Percentiles rank a stretch among this genome's conserved stretches.
Evolutionary conservation across 1,140 invertebrate genomes (phyloP).

Genomic region (Babylonia areolata): DNA sequence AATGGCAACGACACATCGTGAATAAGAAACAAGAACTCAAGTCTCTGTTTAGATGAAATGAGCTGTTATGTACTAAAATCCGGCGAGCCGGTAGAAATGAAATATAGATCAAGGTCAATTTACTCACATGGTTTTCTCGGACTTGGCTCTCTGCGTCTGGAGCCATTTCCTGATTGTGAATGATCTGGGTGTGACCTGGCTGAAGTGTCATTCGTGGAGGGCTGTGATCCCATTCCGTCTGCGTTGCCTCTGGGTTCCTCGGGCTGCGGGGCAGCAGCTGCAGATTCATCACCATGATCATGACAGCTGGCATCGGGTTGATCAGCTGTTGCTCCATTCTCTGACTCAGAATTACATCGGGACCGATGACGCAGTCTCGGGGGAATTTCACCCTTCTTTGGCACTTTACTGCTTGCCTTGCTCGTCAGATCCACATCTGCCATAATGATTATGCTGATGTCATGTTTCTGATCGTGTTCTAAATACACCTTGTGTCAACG

Average conservation of each 20-base stretch:
- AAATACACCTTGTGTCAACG: background rate
- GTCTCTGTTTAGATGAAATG: no score
- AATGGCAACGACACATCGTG: no score
- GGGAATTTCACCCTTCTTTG: constrained; percentile 33
- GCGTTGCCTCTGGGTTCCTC: background rate
- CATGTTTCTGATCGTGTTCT: background rate
- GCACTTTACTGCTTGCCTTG: background rate
- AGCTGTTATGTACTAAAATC: no score
- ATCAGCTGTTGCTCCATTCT: constrained; percentile 18
- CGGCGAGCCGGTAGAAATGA: no score
- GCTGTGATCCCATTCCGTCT: background rate
- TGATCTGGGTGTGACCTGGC: background rate
- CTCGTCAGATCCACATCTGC: background rate
- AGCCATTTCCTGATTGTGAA: background rate
- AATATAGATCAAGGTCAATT: background rate
- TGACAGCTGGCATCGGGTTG: background rate
- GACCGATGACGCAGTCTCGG: constrained; percentile 43
- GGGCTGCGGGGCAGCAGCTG: background rate
- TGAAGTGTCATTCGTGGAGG: background rate
- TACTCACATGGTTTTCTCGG: background rate
- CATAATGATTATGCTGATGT: background rate
- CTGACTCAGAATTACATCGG: constrained; percentile 42
- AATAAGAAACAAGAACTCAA: no score
- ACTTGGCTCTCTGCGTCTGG: background rate
- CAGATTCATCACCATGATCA: background rate